Evolutionary conservation across 2,888 invertebrate genomes (phyloP).

Genomic region (Dynastes tityus): DNA sequence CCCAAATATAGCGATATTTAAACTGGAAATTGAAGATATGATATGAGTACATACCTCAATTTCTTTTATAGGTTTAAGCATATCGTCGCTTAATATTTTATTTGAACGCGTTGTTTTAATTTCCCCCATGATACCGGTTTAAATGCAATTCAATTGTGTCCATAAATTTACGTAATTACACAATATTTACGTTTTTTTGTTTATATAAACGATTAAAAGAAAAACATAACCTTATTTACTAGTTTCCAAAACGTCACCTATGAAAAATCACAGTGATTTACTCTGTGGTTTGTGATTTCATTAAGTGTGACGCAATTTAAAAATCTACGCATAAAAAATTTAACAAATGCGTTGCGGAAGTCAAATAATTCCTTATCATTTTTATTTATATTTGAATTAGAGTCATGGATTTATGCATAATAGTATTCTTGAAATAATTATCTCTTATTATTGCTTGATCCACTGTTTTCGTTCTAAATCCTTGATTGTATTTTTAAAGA

Average conservation of each 20-base stretch:
- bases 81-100: constrained; percentile 17
- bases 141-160: background rate
- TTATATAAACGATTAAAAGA: background rate
- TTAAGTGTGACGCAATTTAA: too few relatives aligned
- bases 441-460: background rate
- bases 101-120: background rate
- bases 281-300: too few relatives aligned
- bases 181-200: background rate
- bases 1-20: background rate
- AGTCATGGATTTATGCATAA: too few relatives aligned
- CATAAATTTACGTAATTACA: background rate
- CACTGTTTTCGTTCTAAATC: background rate
- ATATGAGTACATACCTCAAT: constrained; percentile 19
- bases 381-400: too few relatives aligned
- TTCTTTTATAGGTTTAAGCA: constrained; percentile 29
- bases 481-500: constrained; percentile 2
- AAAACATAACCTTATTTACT: too few relatives aligned
- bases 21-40: background rate
- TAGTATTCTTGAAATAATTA: too few relatives aligned
- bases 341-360: too few relatives aligned
- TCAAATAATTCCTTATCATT: too few relatives aligned
- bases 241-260: too few relatives aligned
- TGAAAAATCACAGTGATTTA: too few relatives aligned
- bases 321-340: too few relatives aligned
- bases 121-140: constrained; percentile 27